Evolutionary conservation across 2,888 invertebrate species (phyloP).

Genomic region (Orchesellides sinensis): DNA sequence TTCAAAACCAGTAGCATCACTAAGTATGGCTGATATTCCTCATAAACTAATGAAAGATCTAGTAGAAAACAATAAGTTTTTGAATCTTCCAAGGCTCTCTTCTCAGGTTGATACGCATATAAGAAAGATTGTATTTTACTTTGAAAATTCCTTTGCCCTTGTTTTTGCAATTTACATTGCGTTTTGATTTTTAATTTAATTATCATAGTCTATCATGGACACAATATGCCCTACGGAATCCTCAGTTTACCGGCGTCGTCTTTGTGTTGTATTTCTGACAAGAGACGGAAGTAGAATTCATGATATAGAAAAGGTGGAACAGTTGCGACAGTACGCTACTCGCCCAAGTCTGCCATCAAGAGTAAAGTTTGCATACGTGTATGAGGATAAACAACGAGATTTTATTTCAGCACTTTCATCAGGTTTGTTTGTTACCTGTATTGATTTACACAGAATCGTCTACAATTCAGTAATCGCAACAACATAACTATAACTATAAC

Average conservation of each 20-base stretch:
- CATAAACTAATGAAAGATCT: conserved; percentile 91
- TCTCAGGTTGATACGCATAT: conserved; percentile 84
- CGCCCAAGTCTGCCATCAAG: conserved; percentile 77
- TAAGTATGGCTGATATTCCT: conserved; percentile 93
- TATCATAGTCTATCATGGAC: conserved; percentile 79
- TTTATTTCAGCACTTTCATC: conserved; percentile 86
- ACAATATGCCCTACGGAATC: conserved; percentile 93
- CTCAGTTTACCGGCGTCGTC: conserved; percentile 85
- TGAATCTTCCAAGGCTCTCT: conserved; percentile 91
- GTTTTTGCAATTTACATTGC: too few species aligned
- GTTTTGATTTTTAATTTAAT: background rate
- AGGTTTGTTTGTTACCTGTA: conserved; percentile 76
- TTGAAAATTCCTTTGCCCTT: background rate
- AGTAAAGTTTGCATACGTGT: conserved; percentile 92
- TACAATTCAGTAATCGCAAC: too few species aligned
- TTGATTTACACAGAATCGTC: too few species aligned
- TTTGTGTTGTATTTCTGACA: conserved; percentile 89
- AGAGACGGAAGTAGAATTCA: conserved; percentile 75
- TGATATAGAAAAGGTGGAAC: conserved; percentile 64
- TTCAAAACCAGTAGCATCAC: conserved; percentile 89
- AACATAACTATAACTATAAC: background rate
- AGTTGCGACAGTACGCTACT: conserved; percentile 67
- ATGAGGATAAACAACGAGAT: conserved; percentile 86
- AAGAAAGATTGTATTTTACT: background rate
- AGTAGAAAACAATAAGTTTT: conserved; percentile 91